phyloP scores from a whole-genome alignment of 2,113 vertebrate species.

The Nansenia antarctica region DNA sequence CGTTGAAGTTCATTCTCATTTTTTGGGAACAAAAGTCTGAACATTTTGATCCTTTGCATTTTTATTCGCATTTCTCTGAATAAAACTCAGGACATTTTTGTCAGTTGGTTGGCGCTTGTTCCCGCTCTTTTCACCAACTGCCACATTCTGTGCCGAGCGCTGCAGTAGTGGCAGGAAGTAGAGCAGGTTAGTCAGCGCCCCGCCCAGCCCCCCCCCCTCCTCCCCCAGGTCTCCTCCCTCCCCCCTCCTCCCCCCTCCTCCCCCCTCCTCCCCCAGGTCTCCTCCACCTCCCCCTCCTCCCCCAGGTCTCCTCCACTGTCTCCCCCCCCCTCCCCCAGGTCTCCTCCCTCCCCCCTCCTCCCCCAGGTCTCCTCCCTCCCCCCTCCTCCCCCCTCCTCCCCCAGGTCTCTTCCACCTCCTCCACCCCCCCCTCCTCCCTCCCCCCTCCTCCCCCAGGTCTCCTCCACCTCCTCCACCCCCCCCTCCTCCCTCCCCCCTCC shows the following conservation, averaged over 20 bases:
- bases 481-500: neutral
- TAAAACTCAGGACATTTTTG: too few relatives aligned
- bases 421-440: neutral
- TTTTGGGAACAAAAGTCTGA: too few relatives aligned
- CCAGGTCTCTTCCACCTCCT: too few relatives aligned
- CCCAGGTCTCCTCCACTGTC: neutral
- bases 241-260: neutral
- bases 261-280: constrained; percentile 6
- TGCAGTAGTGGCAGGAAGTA: constrained; percentile 14
- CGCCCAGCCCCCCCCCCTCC: neutral
- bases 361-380: constrained; percentile 17
- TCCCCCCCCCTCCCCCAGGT: neutral
- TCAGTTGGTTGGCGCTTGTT: too few relatives aligned
- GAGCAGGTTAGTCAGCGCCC: constrained; percentile 42
- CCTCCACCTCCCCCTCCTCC: too few relatives aligned
- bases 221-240: neutral
- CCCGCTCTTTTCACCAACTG: too few relatives aligned
- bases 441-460: constrained; percentile 6
- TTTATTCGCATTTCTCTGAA: too few relatives aligned
- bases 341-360: neutral
- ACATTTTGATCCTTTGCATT: too few relatives aligned
- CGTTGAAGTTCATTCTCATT: too few relatives aligned
- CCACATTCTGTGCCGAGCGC: constrained; percentile 7
- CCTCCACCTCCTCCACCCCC: neutral
- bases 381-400: neutral